Conservation (phyloP, 1,140 invertebrate genomes). For the Nasonia longicornis region DNA sequence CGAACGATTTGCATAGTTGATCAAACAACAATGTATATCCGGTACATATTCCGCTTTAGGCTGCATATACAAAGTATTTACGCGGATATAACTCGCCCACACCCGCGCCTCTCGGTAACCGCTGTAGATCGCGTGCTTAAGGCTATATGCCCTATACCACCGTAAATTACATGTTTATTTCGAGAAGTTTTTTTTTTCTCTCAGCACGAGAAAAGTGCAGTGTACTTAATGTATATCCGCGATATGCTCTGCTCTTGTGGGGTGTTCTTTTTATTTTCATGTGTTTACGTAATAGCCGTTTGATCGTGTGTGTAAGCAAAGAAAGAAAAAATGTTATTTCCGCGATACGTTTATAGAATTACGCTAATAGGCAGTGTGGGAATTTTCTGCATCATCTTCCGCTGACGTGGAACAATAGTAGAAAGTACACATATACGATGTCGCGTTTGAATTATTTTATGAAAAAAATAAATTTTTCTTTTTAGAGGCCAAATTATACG, state of each 20-base stretch:
- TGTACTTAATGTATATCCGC: background rate
- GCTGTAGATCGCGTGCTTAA: background rate
- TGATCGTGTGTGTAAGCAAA: background rate
- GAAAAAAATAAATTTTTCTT: no score
- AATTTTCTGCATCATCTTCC: no score
- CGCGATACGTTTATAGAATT: no score
- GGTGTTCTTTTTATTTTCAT: background rate
- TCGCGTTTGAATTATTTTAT: no score
- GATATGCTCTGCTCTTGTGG: background rate
- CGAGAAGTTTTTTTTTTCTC: background rate
- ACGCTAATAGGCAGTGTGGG: no score
- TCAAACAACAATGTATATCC: background rate
- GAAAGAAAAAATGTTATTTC: background rate
- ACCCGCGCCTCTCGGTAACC: background rate
- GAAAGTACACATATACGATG: no score
- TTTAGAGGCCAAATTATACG: no score
- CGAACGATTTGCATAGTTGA: background rate
- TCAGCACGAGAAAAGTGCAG: no score
- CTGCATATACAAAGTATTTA: background rate
- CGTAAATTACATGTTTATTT: background rate
- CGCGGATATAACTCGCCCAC: background rate
- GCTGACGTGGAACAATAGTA: no score
- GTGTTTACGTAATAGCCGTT: background rate
- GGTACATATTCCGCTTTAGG: background rate
- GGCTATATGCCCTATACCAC: background rate